Evolutionary conservation across 1,140 invertebrate genomes (phyloP), one percentile per base, ranked within the genome.

Genomic region (Philotrypesis tridentata): DNA sequence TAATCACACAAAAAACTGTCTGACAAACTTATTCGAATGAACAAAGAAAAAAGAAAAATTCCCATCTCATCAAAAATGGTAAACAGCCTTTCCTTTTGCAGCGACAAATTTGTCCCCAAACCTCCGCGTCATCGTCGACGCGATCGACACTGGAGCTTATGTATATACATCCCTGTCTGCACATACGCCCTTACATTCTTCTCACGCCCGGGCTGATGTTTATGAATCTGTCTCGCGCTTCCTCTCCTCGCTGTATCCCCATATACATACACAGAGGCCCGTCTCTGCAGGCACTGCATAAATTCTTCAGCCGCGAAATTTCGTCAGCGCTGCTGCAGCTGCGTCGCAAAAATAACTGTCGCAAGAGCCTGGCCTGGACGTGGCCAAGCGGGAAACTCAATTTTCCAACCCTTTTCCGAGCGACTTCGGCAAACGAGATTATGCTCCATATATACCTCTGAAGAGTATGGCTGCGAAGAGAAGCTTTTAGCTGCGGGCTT

Each of bases 341-440:
- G 48, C 48, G 48, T 55, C 48, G 48, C 48, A n/a, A 55, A 55
- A 55, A n/a, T 37, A n/a, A 70, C 31, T 11, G 67, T 37, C 21
- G 17, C 27, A 21, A 31, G 67, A 29, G 17, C 4, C 7, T 33
- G 31, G 25, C 63, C 5, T 14, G 37, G 21, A 25, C 33, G 23
- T 31, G 11, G 25, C 37, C 37, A 9, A 5, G 21, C 33, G 67
- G 25, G 55, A 86, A 86, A 86, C 72, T 86, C 85, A 84, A 86
- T 86, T 86, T 84, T 83, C 81, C 79, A 61, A 79, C 83, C 68
- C 79, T 76, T 63, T 78, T 68, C 79, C 72, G 78, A 48, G 33
- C 68, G 81, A 71, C 83, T 65, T 40, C 72, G 65, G 27, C 29
- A 83, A 84, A 86, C 74, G 80, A 83, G 63, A 78, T 85, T 85